Evolutionary conservation across 2,888 invertebrate species (phyloP), one percentile per base, ranked within the genome.

Genomic region (Atethmia centrago): DNA sequence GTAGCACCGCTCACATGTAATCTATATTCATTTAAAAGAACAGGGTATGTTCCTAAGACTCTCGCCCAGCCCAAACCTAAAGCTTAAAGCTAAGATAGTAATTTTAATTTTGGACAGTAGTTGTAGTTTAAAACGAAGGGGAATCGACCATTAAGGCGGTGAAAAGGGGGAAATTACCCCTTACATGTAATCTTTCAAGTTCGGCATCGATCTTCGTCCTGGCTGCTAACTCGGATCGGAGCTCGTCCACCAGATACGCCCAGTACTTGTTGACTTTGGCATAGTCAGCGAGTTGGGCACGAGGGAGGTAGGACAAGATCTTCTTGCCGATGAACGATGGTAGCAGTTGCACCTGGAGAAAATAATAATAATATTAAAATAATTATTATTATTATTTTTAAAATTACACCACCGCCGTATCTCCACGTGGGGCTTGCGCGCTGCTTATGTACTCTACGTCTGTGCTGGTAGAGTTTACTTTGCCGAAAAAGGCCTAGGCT

Each of bases 201-300:
- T 95, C 95, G 0, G 81, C 70, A 55, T 93, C 76, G 31, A 95
- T 90, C 79, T 94, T 95, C 31, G 82, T 83, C 62, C 93, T 90
- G 2, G 92, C 90, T 0, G 84, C 70, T 0, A 90, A 14, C 82
- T 96, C 96, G 0, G 89, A 83, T 36, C 88, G 88, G 1, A 91
- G 85, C 59, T 96, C 95, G 0, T 95, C 95, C 0, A 95, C 90
- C 0, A 96, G 85, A 65, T 90, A 95, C 0, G 93, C 90, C 96
- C 95, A 96, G 77, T 96, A 96, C 66, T 91, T 94, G 78, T 96
- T 96, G 1, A 96, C 94, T 1, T 88, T 88, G 5, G 93, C 92
- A 49, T 90, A 94, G 0, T 94, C 94, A 0, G 61, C 80, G 0
- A 94, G 87, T 51, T 92, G 90, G 0, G 88, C 71, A 16, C 83